Evolutionary conservation across 2,797 vertebrate genomes (phyloP).

Genomic region (Clarias pachynema): DNA sequence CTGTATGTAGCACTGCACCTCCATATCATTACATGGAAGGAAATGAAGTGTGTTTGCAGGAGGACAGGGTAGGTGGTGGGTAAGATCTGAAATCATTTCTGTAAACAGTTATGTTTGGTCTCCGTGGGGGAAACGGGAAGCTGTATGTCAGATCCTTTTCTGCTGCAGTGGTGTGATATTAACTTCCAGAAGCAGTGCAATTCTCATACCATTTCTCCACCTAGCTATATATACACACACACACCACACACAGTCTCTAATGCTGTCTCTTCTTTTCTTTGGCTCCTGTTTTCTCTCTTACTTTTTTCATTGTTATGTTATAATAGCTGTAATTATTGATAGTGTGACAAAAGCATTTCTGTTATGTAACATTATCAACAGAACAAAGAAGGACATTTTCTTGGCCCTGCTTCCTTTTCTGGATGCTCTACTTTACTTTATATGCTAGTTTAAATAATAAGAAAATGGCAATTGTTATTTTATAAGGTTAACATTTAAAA

Average conservation of each 20-base stretch:
- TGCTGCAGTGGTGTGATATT: conserved; percentile 50
- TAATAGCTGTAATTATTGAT: neutral
- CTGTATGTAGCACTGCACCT: neutral
- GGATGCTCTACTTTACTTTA: neutral
- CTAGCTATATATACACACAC: neutral
- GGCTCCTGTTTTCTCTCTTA: neutral
- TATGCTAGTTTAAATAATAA: conserved; percentile 2
- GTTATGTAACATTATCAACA: neutral
- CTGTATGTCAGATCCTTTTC: neutral
- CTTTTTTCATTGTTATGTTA: neutral
- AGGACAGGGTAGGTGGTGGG: neutral
- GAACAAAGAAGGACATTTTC: neutral
- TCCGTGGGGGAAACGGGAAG: neutral
- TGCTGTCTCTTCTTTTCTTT: neutral
- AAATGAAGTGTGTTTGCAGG: neutral
- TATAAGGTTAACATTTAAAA: neutral
- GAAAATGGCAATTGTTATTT: neutral
- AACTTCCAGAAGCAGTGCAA: conserved; percentile 38
- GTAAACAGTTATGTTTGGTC: conserved; percentile 18
- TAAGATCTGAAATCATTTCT: conserved; percentile 10
- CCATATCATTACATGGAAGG: neutral
- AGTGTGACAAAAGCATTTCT: neutral
- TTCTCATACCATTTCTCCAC: conserved; percentile 28
- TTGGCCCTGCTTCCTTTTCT: conserved; percentile 12
- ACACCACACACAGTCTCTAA: neutral